Evolutionary conservation across 2,888 invertebrate genomes (phyloP), one percentile per base, ranked within the genome.

Genomic region (Agrilus biguttatus): DNA sequence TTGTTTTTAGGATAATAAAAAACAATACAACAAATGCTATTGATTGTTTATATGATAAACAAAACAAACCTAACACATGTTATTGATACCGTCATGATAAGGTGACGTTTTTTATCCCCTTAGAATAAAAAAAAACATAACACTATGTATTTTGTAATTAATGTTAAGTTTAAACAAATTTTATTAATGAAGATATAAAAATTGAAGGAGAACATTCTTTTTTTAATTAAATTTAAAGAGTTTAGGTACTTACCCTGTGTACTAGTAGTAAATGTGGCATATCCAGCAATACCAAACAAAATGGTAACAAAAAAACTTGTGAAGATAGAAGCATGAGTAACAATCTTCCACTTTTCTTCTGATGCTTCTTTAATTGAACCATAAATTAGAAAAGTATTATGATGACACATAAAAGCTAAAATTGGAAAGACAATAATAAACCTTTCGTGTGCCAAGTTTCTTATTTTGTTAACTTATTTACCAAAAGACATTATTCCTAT

Each of bases 371-470:
- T 75, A 64, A 89, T 78, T 34, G 86, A 86, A 46, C 79, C 78
- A 67, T 85, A 88, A 51, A 89, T 77, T 48, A 89, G 71, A 61
- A 88, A 89, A 43, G 85, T 85, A 61, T 86, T 88, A 66, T 88
- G 88, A 57, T 89, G 88, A 59, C 88, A 89, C 87, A 89, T 87
- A 61, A 86, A 89, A n/a, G 87, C 83, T 82, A 61, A 37, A 67
- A 64, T 51, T 49, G 14, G n/a, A 36, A 14, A 21, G 8, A 14
- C 5, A 14, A 8, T 12, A 36, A 17, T 36, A 10, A 17, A n/a
- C 8, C 2, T 5, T 36, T 14, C n/a, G n/a, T 14, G 10, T 17
- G 7, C n/a, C 10, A 10, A 2, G 36, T 36, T 8, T 28, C 8
- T 8, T 28, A 3, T 28, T 28, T 10, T 10, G 2, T 28, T 28